Conservation (phyloP, 1,140 invertebrate species). For the Pachypsylla venusta region DNA sequence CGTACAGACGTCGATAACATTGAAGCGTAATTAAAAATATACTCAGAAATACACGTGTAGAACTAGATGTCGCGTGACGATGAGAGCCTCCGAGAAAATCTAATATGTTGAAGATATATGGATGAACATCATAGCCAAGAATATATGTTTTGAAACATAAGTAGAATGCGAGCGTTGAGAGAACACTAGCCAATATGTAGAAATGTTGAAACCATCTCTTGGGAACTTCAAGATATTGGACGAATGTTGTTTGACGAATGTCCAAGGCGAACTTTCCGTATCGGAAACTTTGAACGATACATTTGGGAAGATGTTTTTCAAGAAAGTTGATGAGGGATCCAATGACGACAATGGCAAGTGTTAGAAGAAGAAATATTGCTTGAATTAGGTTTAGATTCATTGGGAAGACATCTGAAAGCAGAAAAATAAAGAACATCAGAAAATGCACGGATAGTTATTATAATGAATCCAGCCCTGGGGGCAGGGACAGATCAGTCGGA, state of each 20-base stretch:
- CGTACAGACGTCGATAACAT: constrained; percentile 55
- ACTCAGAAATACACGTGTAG: constrained; percentile 39
- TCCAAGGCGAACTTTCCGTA: constrained; percentile 51
- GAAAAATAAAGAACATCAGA: not conserved
- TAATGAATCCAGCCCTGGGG: no score
- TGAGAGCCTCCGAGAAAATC: not conserved
- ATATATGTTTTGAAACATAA: constrained; percentile 36
- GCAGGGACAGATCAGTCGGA: no score
- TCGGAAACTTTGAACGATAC: constrained; percentile 41
- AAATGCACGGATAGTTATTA: no score
- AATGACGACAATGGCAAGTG: constrained; percentile 33
- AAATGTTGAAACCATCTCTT: constrained; percentile 61
- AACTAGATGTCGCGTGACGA: constrained; percentile 11
- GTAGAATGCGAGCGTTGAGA: constrained; percentile 34
- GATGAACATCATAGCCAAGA: constrained; percentile 27
- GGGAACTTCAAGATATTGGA: constrained; percentile 44
- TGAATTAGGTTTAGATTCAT: constrained; percentile 39
- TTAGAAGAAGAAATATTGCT: constrained; percentile 31
- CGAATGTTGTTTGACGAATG: constrained; percentile 32
- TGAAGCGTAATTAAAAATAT: constrained; percentile 47
- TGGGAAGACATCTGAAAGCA: not conserved
- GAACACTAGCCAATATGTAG: constrained; percentile 45
- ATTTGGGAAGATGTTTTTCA: constrained; percentile 43
- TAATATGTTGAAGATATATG: not conserved
- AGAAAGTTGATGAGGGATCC: constrained; percentile 42